These are phyloP conservation scores for Cerastis rubricosa DNA, from an alignment of 2,888 invertebrate genomes.

Conservation along the genomic window DNA sequence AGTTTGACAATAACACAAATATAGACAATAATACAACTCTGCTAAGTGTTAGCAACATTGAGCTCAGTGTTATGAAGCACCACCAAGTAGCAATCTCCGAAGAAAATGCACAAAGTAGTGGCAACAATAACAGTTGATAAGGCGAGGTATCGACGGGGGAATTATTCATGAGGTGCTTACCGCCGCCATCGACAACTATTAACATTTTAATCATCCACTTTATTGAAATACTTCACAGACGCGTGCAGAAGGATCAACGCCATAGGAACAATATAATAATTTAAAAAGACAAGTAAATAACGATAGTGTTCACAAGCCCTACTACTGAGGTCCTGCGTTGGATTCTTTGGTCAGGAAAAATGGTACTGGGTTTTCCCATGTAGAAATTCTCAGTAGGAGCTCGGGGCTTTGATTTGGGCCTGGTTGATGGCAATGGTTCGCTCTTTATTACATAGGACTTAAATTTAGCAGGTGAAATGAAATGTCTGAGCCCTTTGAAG, in stretches of 20 bases:
- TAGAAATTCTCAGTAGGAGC: background rate
- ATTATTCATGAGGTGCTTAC: slow-evolving; percentile 66
- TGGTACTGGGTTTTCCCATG: background rate
- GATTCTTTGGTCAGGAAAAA: background rate
- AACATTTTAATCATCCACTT: slow-evolving; percentile 73
- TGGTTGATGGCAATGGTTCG: background rate
- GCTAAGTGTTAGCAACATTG: background rate
- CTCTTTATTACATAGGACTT: background rate
- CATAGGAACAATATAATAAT: background rate
- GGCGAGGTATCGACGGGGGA: slow-evolving; percentile 49
- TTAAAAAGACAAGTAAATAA: background rate
- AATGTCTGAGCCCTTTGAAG: background rate
- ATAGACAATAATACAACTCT: background rate
- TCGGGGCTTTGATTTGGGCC: background rate
- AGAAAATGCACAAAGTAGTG: slow-evolving; percentile 34
- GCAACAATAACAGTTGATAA: slow-evolving; percentile 57
- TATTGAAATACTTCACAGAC: slow-evolving; percentile 38
- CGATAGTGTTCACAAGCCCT: background rate
- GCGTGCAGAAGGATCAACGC: slow-evolving; percentile 34
- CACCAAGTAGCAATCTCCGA: background rate
- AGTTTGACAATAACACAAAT: background rate
- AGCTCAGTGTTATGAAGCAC: background rate
- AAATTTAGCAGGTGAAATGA: background rate
- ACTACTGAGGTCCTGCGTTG: background rate
- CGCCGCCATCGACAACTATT: slow-evolving; percentile 67